Conservation (phyloP, 2,888 invertebrate genomes). For the Philonicus albiceps region DNA sequence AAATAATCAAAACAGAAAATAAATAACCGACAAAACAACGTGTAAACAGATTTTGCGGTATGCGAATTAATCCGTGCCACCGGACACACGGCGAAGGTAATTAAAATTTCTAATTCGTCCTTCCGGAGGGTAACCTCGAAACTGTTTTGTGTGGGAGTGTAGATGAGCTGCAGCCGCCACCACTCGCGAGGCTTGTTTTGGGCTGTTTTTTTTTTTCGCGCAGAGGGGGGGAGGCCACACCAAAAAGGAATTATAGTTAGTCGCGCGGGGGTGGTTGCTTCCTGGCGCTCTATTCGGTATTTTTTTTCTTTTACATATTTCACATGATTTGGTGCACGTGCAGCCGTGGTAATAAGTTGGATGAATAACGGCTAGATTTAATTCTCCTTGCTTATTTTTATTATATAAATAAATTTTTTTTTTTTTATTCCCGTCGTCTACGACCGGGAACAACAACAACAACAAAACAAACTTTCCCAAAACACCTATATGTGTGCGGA, state of each 20-base stretch:
- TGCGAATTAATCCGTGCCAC: not conserved
- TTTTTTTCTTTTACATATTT: not conserved
- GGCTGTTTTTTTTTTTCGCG: not conserved
- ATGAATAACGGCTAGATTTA: not conserved
- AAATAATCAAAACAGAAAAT: not conserved
- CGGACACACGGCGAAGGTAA: not conserved
- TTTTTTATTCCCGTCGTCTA: not conserved
- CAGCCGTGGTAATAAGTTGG: not conserved
- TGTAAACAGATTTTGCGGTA: slow-evolving; percentile 6
- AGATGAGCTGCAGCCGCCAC: not conserved
- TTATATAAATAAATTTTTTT: not conserved
- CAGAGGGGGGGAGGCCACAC: not conserved
- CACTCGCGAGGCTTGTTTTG: not conserved
- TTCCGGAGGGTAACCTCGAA: slow-evolving; percentile 21
- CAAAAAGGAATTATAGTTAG: not conserved
- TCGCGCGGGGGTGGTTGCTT: not conserved
- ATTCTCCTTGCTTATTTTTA: not conserved
- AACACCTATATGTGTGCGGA: slow-evolving; percentile 44
- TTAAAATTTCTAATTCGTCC: slow-evolving; percentile 22
- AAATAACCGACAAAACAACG: not conserved
- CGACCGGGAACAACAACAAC: slow-evolving; percentile 13
- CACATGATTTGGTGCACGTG: slow-evolving; percentile 26
- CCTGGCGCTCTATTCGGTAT: not conserved
- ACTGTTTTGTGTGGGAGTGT: not conserved
- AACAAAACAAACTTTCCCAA: slow-evolving; percentile 33